These are phyloP conservation scores for Microcaecilia unicolor DNA, from an alignment of 2,797 vertebrate species.

Conservation along the genomic window DNA sequence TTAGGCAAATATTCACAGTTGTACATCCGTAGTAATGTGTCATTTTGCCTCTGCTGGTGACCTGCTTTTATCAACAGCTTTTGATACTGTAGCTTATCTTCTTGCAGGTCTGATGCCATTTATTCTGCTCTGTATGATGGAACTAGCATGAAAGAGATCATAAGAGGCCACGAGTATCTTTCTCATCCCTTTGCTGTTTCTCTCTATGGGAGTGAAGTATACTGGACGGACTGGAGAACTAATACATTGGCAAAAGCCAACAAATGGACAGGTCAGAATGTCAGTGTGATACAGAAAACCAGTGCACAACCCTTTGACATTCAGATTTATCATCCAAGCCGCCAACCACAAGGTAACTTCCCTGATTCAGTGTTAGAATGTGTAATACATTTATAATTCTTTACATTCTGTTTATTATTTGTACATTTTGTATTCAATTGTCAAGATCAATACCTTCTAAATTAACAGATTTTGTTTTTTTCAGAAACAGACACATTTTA, in stretches of 20 bases:
- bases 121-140: conserved; percentile 95
- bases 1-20: background rate
- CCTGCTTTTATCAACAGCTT: background rate
- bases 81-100: conserved; percentile 25
- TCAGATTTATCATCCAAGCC: conserved; percentile 92
- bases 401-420: background rate
- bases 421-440: background rate
- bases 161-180: conserved; percentile 89
- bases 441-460: background rate
- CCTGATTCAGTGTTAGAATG: background rate
- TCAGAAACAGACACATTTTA: too few species aligned
- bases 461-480: background rate
- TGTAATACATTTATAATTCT: background rate
- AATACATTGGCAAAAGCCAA: conserved; percentile 93
- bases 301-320: conserved; percentile 97
- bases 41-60: background rate
- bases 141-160: conserved; percentile 85
- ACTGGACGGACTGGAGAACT: conserved; percentile 97
- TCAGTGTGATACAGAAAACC: conserved; percentile 96
- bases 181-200: conserved; percentile 96
- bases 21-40: background rate
- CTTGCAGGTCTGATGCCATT: conserved; percentile 89
- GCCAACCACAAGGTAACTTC: conserved; percentile 84
- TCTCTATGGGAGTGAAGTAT: conserved; percentile 88
- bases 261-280: conserved; percentile 94